Conservation (phyloP, 2,888 invertebrate genomes). For the Drosophila neonasuta region DNA sequence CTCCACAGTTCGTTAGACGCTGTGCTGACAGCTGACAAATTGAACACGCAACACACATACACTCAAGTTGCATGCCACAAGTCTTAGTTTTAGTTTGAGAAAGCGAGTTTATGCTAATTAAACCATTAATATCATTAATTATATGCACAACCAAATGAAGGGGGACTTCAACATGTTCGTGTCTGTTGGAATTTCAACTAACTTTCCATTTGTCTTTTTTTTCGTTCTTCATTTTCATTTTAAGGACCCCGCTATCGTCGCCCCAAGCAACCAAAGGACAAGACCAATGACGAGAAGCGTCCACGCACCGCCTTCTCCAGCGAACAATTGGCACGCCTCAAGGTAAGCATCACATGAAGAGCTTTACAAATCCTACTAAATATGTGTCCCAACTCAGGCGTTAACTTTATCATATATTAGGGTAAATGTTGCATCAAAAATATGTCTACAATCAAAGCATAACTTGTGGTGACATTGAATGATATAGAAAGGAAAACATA, state of each 20-base stretch:
- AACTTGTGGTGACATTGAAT: no score
- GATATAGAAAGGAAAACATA: no score
- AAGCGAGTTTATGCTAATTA: constrained; percentile 71
- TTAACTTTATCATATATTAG: no score
- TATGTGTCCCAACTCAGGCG: no score
- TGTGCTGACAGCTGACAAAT: constrained; percentile 78
- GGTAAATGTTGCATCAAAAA: no score
- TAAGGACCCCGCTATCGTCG: constrained; percentile 82
- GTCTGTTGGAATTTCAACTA: constrained; percentile 19
- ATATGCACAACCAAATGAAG: constrained; percentile 7
- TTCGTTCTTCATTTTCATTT: constrained; percentile 1
- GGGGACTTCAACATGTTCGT: not conserved
- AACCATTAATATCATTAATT: constrained; percentile 73
- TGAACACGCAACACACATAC: constrained; percentile 42
- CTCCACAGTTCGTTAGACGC: constrained; percentile 52
- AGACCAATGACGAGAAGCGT: constrained; percentile 90
- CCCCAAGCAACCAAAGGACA: constrained; percentile 82
- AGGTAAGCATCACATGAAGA: constrained; percentile 83
- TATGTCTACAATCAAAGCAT: fast-evolving
- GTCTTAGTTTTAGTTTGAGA: constrained; percentile 27
- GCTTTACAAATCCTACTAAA: no score
- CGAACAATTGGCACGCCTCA: constrained; percentile 94
- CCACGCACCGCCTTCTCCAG: constrained; percentile 98
- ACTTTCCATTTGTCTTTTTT: constrained; percentile 5
- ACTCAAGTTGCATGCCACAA: constrained; percentile 44